Conservation (phyloP, 1,140 invertebrate genomes). For the Belonocnema kinseyi region DNA sequence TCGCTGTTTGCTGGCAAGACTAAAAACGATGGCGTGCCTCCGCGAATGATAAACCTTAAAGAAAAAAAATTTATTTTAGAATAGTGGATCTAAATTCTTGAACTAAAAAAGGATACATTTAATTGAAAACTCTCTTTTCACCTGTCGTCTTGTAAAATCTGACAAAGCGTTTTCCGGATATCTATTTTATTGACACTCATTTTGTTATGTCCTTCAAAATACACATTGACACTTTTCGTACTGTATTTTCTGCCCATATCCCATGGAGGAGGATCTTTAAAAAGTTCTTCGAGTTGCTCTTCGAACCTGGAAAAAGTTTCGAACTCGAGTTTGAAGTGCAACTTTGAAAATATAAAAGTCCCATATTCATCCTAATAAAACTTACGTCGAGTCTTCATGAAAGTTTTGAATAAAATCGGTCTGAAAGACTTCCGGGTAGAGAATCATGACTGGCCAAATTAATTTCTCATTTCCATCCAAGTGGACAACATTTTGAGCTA, state of each 20-base stretch:
- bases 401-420: slow-evolving; percentile 86
- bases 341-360: slow-evolving; percentile 1
- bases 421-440: slow-evolving; percentile 87
- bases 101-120: background rate
- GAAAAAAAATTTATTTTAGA: slow-evolving; percentile 39
- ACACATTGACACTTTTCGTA: slow-evolving; percentile 82
- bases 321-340: slow-evolving; percentile 41
- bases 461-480: slow-evolving; percentile 78
- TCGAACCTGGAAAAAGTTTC: slow-evolving; percentile 78
- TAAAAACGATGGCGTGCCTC: slow-evolving; percentile 76
- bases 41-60: slow-evolving; percentile 74
- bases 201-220: slow-evolving; percentile 85
- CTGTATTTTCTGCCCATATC: slow-evolving; percentile 84
- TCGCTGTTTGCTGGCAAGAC: slow-evolving; percentile 72
- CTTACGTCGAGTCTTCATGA: slow-evolving; percentile 82
- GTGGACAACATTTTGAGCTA: slow-evolving; percentile 78
- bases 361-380: slow-evolving; percentile 41
- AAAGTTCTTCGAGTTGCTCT: slow-evolving; percentile 85
- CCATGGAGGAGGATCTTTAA: slow-evolving; percentile 84
- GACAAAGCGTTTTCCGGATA: slow-evolving; percentile 77
- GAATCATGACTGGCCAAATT: slow-evolving; percentile 88
- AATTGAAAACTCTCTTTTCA: slow-evolving; percentile 62
- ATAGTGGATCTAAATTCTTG: slow-evolving; percentile 30
- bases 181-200: slow-evolving; percentile 80
- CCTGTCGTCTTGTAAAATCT: slow-evolving; percentile 81